Evolutionary conservation across 2,888 invertebrate species (phyloP).

Genomic region (Papilio elwesi): DNA sequence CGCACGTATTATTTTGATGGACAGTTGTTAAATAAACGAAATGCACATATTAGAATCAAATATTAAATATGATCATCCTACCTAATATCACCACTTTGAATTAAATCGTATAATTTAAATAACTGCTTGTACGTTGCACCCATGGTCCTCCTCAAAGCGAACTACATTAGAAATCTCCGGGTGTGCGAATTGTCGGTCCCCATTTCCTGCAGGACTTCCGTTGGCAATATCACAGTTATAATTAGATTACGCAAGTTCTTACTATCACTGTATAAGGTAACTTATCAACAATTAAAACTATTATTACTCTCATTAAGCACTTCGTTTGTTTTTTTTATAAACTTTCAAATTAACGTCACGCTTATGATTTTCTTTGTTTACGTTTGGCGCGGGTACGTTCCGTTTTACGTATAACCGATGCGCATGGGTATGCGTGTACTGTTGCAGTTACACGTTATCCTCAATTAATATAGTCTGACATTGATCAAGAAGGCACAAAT

Average conservation of each 20-base stretch:
- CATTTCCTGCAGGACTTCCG: conserved; percentile 77
- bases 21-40: conserved; percentile 26
- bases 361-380: conserved; percentile 63
- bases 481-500: not conserved
- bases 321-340: conserved; percentile 60
- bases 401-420: conserved; percentile 48
- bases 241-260: conserved; percentile 48
- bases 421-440: too few species aligned
- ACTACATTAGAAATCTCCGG: conserved; percentile 59
- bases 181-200: conserved; percentile 63
- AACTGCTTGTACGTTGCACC: conserved; percentile 72
- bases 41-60: not conserved
- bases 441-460: conserved; percentile 1
- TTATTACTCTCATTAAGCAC: conserved; percentile 45
- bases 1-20: conserved; percentile 16
- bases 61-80: conserved; percentile 56
- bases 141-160: conserved; percentile 65
- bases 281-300: conserved; percentile 26
- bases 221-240: conserved; percentile 57
- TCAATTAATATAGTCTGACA: conserved; percentile 5
- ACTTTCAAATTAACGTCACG: conserved; percentile 74
- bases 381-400: conserved; percentile 57
- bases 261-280: conserved; percentile 38
- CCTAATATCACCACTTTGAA: conserved; percentile 86
- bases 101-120: conserved; percentile 85